phyloP scores from a whole-genome alignment of 2,888 invertebrate species.

The Pristionchus arcanus region DNA sequence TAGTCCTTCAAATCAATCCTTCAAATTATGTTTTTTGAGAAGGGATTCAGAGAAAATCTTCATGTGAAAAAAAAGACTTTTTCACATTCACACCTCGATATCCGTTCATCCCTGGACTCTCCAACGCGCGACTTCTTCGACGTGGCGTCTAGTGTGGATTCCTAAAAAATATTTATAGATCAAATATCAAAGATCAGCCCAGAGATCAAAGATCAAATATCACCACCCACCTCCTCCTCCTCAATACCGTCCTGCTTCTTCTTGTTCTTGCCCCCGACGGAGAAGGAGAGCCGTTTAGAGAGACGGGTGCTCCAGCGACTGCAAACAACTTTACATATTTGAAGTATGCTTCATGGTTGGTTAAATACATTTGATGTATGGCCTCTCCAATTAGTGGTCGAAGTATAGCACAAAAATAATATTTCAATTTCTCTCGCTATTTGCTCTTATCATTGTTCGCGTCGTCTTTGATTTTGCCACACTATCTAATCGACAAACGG shows the following conservation, averaged over 20 bases:
- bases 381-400: too few relatives aligned
- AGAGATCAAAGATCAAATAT: too few relatives aligned
- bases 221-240: conserved; percentile 41
- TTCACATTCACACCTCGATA: conserved; percentile 15
- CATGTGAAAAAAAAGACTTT: background rate
- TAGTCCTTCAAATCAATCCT: too few relatives aligned
- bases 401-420: too few relatives aligned
- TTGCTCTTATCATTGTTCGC: too few relatives aligned
- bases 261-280: conserved; percentile 39
- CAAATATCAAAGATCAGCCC: background rate
- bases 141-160: conserved; percentile 51
- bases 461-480: too few relatives aligned
- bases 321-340: background rate
- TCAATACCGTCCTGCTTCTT: conserved; percentile 13
- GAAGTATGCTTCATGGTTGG: too few relatives aligned
- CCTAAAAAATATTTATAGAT: background rate
- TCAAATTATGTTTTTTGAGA: too few relatives aligned
- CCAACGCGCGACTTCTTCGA: background rate
- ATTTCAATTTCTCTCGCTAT: too few relatives aligned
- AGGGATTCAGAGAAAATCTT: too few relatives aligned
- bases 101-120: conserved; percentile 45
- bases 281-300: conserved; percentile 39
- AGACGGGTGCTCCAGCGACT: conserved; percentile 49
- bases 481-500: too few relatives aligned
- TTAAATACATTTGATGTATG: too few relatives aligned